Conservation (phyloP, 2,113 vertebrate genomes). For the Carassius carassius region DNA sequence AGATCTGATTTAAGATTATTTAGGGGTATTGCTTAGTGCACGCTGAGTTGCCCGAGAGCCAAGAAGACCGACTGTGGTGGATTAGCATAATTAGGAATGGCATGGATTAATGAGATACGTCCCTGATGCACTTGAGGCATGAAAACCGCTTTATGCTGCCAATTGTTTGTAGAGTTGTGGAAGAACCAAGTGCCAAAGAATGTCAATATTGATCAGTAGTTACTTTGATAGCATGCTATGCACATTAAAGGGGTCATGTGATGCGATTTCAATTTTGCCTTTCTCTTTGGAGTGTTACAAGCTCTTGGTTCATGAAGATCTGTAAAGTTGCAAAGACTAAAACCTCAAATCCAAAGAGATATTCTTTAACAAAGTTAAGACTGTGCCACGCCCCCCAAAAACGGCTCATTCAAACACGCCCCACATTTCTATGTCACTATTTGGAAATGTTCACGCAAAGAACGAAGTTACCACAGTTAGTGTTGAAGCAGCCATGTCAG, state of each 20-base stretch:
- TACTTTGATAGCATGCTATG: slow-evolving; percentile 1
- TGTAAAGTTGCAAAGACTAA: too few relatives aligned
- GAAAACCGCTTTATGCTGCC: not conserved
- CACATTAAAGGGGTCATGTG: not conserved
- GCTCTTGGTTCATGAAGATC: too few relatives aligned
- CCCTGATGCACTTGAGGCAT: slow-evolving; percentile 52
- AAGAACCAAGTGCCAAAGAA: slow-evolving; percentile 6
- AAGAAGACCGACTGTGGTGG: slow-evolving; percentile 56
- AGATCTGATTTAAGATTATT: slow-evolving; percentile 4
- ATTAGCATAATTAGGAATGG: slow-evolving; percentile 68
- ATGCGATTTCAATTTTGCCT: too few relatives aligned
- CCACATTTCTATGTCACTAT: too few relatives aligned
- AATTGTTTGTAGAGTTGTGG: not conserved
- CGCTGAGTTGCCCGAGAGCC: slow-evolving; percentile 34
- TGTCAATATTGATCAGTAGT: not conserved
- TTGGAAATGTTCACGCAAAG: too few relatives aligned
- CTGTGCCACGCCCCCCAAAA: too few relatives aligned
- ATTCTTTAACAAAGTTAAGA: too few relatives aligned
- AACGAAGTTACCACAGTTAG: too few relatives aligned
- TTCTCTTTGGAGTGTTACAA: too few relatives aligned
- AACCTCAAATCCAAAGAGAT: too few relatives aligned
- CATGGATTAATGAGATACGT: slow-evolving; percentile 64
- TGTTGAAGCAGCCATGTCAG: too few relatives aligned
- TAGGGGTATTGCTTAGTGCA: not conserved
- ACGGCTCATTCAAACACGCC: too few relatives aligned